Base-by-base conservation (phyloP, 1,140 invertebrate genomes). In the Asbolus verrucosus region DNA sequence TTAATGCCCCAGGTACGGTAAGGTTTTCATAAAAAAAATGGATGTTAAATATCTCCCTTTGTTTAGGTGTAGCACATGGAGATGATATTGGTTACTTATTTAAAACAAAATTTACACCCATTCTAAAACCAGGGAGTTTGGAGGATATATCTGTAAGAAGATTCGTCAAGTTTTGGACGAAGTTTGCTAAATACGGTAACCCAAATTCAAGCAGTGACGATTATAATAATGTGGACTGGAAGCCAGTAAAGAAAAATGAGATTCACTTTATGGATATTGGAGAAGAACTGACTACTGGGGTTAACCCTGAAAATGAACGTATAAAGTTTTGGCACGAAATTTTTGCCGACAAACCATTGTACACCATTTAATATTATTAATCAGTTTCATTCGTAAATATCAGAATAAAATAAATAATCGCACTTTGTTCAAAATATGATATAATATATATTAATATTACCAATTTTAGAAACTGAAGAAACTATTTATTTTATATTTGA, bases 51-150 rank as follows among this genome's bases (percentile, higher is more conserved):
- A 6, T 50, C 6, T 63, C 33, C 6, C 83, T 31, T 73, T 27
- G 24, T 27, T 27, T 27, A 80, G 88, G 88, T 1, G 85, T 84
- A 0, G 84, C 83, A 74, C 89, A 90, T 73, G 84, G 81, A 0
- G 89, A 90, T 71, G 88, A 90, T 70, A 30, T 89, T 1, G 85
- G 84, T 65, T 90, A 89, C 77, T 73, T 89, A 5, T 90, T 89
- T 72, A 80, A 83, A 72, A 84, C 78, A 59, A 75, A 75, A 62
- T 65, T 85, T 14, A 82, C 79, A 8, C 72, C 75, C 14, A 81
- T 82, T 46, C 66, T 83, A 11, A 77, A 82, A 18, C 71, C 81
- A 6, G 70, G 61, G 6, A 73, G 71, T 50, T 2, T 72, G 5
- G 77, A 78, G 72, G 75, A 74, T n/a, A 69, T 54, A 0, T 50